phyloP scores from a whole-genome alignment of 1,140 invertebrate genomes.

The Thrips palmi region DNA sequence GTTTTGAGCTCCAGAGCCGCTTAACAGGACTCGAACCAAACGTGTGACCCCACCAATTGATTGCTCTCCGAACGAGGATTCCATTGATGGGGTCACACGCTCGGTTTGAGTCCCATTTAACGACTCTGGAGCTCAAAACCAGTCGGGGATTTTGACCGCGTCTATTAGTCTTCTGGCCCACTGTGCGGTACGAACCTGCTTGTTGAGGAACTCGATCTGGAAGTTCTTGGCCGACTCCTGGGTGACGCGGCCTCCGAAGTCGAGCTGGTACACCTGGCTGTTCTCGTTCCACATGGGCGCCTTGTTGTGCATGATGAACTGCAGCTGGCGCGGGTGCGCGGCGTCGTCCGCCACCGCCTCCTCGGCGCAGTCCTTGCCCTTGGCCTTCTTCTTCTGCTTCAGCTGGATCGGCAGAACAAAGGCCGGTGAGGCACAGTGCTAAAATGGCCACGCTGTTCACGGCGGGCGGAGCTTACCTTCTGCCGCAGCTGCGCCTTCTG shows the following conservation, averaged over 20 bases:
- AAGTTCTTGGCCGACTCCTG: conserved; percentile 99
- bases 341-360: conserved; percentile 18
- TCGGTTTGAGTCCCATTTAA: too few relatives aligned
- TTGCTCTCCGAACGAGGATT: too few relatives aligned
- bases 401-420: conserved; percentile 5
- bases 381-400: conserved; percentile 6
- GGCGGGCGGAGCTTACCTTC: conserved; percentile 40
- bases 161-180: too few relatives aligned
- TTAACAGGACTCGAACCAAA: too few relatives aligned
- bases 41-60: too few relatives aligned
- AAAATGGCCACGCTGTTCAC: neutral
- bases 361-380: conserved; percentile 1
- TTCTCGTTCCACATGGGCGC: conserved; percentile 99
- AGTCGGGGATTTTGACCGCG: too few relatives aligned
- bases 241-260: conserved; percentile 97
- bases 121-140: too few relatives aligned
- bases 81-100: too few relatives aligned
- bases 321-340: conserved; percentile 34
- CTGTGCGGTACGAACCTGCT: conserved; percentile 49
- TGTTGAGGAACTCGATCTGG: conserved; percentile 93
- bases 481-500: conserved; percentile 86
- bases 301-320: conserved; percentile 96
- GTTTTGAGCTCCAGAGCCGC: too few relatives aligned
- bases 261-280: conserved; percentile 96
- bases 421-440: neutral